Evolutionary conservation across 2,888 invertebrate genomes (phyloP), one percentile per base, ranked within the genome.

Genomic region (Eupithecia centaureata): DNA sequence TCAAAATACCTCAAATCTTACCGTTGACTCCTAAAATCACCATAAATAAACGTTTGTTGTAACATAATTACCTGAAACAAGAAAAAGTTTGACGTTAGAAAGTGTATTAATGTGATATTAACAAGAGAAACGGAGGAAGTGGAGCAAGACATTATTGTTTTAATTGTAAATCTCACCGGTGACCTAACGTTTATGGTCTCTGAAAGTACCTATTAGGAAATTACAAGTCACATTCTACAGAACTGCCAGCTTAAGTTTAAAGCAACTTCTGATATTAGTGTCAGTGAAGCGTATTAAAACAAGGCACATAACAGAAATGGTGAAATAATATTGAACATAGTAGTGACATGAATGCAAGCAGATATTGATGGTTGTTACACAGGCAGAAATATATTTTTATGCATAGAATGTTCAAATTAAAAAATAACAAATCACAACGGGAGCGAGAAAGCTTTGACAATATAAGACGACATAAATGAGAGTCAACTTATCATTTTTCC

Each of bases 31-130:
- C 35, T 57, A 28, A 32, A 59, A 61, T 47, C 63, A 65, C 59
- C 61, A 35, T 59, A 58, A 57, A 60, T 52, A 65, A 67, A 52
- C 38, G 42, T 35, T 63, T 59, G 56, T 60, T 3, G 71, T 68
- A 58, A 67, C 65, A 68, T 27, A 73, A 85, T 86, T 86, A 88
- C 88, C 88, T 88, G 88, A 69, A 88, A 88, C 76, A 79, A 84
- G 74, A 77, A 78, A 78, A 68, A 68, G 65, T 68, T 69, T 67
- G 63, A 58, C 70, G 58, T 72, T 75, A 75, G 73, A 73, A 76
- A 75, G 75, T 73, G 72, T 70, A 73, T 73, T 68, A 73, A 73
- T 75, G 70, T 65, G 28, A 67, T 74, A 76, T 73, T 74, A 74
- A 76, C 73, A 71, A 74, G 74, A 70, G 76, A 76, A 73, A 76